These are phyloP conservation scores for Phalacrocorax pelagicus DNA, from an alignment of 2,113 vertebrate species.

Conservation along the genomic window DNA sequence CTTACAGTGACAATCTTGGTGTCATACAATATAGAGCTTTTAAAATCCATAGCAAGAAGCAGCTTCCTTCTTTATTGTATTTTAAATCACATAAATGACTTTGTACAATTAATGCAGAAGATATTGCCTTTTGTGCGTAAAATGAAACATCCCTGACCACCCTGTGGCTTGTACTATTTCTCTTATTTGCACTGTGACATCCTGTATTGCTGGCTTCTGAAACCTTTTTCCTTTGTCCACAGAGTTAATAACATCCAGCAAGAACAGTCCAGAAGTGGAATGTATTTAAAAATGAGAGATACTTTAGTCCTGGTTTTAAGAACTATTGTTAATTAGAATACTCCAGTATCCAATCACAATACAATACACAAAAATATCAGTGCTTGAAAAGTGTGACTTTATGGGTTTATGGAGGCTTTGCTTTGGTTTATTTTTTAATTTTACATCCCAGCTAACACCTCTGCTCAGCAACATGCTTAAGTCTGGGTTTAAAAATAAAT, in stretches of 20 bases:
- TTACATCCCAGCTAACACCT: background rate
- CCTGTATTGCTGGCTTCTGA: background rate
- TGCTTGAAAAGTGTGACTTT: background rate
- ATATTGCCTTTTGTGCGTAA: background rate
- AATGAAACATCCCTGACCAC: background rate
- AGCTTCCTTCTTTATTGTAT: background rate
- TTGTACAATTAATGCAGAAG: background rate
- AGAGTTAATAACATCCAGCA: background rate
- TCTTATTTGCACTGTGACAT: background rate
- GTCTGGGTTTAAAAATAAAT: background rate
- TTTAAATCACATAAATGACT: background rate
- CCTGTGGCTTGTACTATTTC: background rate
- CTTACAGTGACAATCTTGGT: background rate
- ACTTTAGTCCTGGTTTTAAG: background rate
- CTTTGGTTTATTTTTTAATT: background rate
- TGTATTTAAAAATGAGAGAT: background rate
- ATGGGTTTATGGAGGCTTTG: background rate
- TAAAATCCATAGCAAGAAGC: background rate
- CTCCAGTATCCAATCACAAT: background rate
- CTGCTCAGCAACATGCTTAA: background rate
- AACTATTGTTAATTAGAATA: background rate
- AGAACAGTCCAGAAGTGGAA: background rate
- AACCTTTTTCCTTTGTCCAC: background rate
- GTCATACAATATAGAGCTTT: background rate
- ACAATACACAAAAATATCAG: background rate